Conservation (phyloP, 2,888 invertebrate genomes). For the Vesta saturnalis region DNA sequence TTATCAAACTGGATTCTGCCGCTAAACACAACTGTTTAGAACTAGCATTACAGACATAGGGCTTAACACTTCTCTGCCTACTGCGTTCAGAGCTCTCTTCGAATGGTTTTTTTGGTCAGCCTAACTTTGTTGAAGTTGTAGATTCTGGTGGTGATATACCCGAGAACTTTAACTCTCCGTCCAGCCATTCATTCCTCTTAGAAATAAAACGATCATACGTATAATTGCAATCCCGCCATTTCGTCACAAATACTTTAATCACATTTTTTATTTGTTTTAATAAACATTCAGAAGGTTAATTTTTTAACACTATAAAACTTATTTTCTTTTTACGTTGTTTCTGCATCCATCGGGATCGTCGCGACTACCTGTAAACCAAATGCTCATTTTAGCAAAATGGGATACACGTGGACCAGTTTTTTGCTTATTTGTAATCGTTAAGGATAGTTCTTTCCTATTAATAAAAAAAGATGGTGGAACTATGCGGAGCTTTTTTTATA, state of each 20-base stretch:
- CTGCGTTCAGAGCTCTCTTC: background rate
- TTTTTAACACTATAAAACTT: too few relatives aligned
- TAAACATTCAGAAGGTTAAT: background rate
- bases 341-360: too few relatives aligned
- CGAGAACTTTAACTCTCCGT: background rate
- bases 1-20: conserved; percentile 23
- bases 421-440: background rate
- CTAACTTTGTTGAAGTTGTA: background rate
- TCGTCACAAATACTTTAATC: background rate
- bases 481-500: too few relatives aligned
- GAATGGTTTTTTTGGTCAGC: background rate
- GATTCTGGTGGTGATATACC: background rate
- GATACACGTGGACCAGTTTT: background rate
- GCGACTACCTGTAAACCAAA: background rate
- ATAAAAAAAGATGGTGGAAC: too few relatives aligned
- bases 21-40: conserved; percentile 3
- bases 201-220: too few relatives aligned
- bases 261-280: background rate
- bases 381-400: background rate
- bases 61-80: background rate
- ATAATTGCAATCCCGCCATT: background rate
- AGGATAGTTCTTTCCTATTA: too few relatives aligned
- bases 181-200: background rate
- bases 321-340: too few relatives aligned
- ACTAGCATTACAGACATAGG: background rate